These are phyloP conservation scores for Caenorhabditis inopinata DNA, from an alignment of 1,140 invertebrate species.

Conservation along the genomic window DNA sequence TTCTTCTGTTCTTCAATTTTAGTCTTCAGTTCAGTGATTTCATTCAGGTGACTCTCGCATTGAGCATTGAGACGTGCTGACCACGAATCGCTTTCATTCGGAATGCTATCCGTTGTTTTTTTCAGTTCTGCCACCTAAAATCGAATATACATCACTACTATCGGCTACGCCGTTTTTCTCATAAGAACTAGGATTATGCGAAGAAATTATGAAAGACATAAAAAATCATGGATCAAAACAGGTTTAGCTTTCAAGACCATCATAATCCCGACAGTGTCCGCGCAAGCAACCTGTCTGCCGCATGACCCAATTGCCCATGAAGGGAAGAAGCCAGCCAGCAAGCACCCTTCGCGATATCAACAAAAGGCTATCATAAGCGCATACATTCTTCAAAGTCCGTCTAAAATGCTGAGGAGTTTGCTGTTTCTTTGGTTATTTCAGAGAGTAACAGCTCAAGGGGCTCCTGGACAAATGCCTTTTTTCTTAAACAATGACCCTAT, in stretches of 20 bases:
- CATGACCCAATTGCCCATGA: constrained; percentile 33
- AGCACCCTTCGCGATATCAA: not conserved
- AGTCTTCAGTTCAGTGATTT: not conserved
- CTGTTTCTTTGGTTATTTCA: not conserved
- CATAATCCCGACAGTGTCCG: constrained; percentile 2
- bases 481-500: constrained; percentile 6
- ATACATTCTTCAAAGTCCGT: not conserved
- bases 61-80: not conserved
- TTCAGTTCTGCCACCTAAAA: not conserved
- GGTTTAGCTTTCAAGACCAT: not conserved
- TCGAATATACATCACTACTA: too few species aligned
- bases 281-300: constrained; percentile 12
- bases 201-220: not conserved
- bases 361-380: constrained; percentile 15
- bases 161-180: not conserved
- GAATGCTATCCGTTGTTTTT: not conserved
- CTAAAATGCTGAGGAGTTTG: not conserved
- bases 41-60: not conserved
- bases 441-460: not conserved
- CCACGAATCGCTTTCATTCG: not conserved
- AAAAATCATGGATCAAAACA: not conserved
- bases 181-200: not conserved
- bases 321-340: not conserved
- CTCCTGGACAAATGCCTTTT: constrained; percentile 16
- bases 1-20: not conserved